Conservation (phyloP, 2,888 invertebrate species). For the Orthosia gracilis region DNA sequence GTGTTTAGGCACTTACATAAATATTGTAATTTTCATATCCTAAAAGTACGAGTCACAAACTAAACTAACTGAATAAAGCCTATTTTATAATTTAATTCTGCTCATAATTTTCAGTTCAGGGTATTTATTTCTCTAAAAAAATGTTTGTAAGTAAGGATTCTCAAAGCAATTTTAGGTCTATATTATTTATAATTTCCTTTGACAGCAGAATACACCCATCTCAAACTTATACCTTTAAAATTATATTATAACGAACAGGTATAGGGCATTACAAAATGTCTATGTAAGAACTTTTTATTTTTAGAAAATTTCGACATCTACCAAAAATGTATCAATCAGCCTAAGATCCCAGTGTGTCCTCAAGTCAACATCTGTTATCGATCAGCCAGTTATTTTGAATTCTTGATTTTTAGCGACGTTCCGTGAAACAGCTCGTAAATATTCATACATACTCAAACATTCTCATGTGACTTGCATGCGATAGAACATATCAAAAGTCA, state of each 20-base stretch:
- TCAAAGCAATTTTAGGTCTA: no score
- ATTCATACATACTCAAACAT: neutral
- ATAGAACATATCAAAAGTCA: neutral
- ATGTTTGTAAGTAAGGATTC: no score
- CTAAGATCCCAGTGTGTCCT: slow-evolving; percentile 2
- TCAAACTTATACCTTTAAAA: no score
- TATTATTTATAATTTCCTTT: neutral
- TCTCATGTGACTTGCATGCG: slow-evolving; percentile 4
- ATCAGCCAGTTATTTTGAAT: slow-evolving; percentile 65
- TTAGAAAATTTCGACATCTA: no score
- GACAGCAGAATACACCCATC: no score
- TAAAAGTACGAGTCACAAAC: no score
- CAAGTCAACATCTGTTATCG: slow-evolving; percentile 46
- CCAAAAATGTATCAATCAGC: neutral
- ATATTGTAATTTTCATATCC: slow-evolving; percentile 4
- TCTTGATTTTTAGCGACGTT: slow-evolving; percentile 30
- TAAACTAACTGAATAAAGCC: neutral
- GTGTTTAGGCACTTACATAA: slow-evolving; percentile 13
- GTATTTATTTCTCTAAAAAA: no score
- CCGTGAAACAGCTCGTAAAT: neutral
- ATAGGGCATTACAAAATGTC: no score
- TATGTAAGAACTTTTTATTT: no score
- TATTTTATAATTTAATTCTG: no score
- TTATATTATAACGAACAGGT: no score
- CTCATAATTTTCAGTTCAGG: no score